phyloP scores from a whole-genome alignment of 2,113 vertebrate species.

The Ceratotherium simum region DNA sequence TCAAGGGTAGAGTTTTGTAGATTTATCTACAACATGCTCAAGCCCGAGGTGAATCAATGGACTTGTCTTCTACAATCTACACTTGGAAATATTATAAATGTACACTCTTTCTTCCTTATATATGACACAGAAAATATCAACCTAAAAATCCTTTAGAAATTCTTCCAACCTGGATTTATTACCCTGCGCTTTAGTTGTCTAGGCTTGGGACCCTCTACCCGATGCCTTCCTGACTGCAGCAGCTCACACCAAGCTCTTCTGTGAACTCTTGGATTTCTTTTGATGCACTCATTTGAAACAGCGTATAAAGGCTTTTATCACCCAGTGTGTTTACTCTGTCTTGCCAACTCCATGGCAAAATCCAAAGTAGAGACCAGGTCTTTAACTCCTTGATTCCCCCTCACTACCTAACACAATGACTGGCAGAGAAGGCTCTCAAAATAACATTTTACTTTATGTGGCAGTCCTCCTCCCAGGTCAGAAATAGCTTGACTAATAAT shows the following conservation, averaged over 20 bases:
- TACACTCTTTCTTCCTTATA: background rate
- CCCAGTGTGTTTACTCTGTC: background rate
- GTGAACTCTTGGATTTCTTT: background rate
- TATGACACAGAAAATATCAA: background rate
- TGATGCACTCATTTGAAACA: background rate
- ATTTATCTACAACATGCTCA: background rate
- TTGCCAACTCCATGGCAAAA: background rate
- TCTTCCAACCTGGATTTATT: background rate
- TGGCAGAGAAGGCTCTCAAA: background rate
- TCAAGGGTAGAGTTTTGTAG: background rate
- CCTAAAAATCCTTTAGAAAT: background rate
- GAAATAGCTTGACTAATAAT: background rate
- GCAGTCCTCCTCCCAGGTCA: background rate
- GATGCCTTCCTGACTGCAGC: background rate
- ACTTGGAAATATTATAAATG: background rate
- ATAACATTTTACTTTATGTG: background rate
- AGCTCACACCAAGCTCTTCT: background rate
- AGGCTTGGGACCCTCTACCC: background rate
- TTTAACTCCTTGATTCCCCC: background rate
- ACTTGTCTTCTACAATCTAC: background rate
- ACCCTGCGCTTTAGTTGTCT: too few relatives aligned
- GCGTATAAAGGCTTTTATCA: background rate
- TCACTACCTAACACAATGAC: too few relatives aligned
- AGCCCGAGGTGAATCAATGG: background rate
- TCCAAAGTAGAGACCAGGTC: background rate